Evolutionary conservation across 2,888 invertebrate species (phyloP), one percentile per base, ranked within the genome.

Genomic region (Cerastoderma edule): DNA sequence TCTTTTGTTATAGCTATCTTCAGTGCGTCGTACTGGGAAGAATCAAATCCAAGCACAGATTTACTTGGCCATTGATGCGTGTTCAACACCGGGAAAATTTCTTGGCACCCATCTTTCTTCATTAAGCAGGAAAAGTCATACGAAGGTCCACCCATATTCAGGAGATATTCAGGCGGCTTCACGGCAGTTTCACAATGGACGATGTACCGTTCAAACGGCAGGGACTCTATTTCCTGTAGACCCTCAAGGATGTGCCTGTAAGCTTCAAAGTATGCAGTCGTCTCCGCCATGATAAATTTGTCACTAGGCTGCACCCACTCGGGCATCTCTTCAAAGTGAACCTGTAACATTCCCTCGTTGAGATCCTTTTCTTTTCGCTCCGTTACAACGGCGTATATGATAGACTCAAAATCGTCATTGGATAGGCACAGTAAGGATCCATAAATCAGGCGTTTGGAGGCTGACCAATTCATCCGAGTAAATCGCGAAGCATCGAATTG

Each of bases 191-290:
- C 68, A 75, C 88, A 88, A 8, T 80, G 66, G 6, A 89, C 78
- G 22, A 89, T 83, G 63, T 89, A 89, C 19, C 77, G 74, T 56
- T 85, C 75, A 27, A 90, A 80, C 13, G 89, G 89, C 63, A 90
- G 60, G 4, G 65, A 65, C 53, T 93, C 92, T 67, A 95, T 94
- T 5, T 93, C 93, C 87, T 96, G 95, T 24, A 97, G 89, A n/a
- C 95, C 96, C 83, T 94, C 94, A 67, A 96, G 93, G 0, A 96
- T 96, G 87, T 96, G 95, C 80, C 95, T 94, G 89, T 97, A 97
- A 0, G 97, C 96, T 89, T 97, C 97, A 89, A 97, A 97, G 91
- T 95, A 97, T 0, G 96, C 95, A 66, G 95, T 95, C 64, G 96
- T 95, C 91, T 97, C 96, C 1, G 96, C 94, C 96, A 97, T 96